Base-by-base conservation (phyloP, 1,140 invertebrate species). In the Drosophila subobscura region DNA sequence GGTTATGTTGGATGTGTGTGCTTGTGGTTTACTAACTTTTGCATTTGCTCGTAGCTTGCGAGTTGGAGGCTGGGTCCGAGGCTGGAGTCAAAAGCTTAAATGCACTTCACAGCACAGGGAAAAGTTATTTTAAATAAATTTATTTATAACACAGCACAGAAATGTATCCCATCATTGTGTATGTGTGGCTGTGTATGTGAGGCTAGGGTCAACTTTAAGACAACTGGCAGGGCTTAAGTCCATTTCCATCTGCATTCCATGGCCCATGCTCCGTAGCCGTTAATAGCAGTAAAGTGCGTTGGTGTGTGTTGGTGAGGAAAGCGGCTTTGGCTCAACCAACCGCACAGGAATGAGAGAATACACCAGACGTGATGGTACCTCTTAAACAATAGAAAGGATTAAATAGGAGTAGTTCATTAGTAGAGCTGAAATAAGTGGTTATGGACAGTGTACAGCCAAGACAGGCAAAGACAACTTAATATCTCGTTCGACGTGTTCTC, bases 71-170 rank as follows among this genome's bases (percentile, higher is more conserved):
- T 12, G 58, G 55, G 50, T 53, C 33, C n/a, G 27, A 37, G 56
- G 44, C 60, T 56, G 61, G 49, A 79, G 60, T 50, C 50, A 64
- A 59, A 64, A 77, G 81, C 77, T 86, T 86, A 86, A 86, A 86
- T 85, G 72, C 77, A 80, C 80, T 85, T 74, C 56, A 66, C 51
- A 77, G 72, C 60, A 55, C 60, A 77, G 52, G 58, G 16, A 85
- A 86, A 86, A 85, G 63, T 86, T 80, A 77, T 80, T 84, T 72
- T 44, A 75, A 75, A 73, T 74, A 65, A 46, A 80, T 79, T 68
- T 63, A 70, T 70, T 57, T 70, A 75, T 63, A 66, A 64, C 44
- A 37, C 16, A 54, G 33, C 42, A 67, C 8, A 68, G 65, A n/a
- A 54, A 66, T 54, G 41, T 27, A 23, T 6, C n/a, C 2, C 10